Percentiles rank a stretch among this genome's conserved stretches.
phyloP scores from a whole-genome alignment of 2,113 vertebrate genomes.

The Ivindomyrus marchei region DNA sequence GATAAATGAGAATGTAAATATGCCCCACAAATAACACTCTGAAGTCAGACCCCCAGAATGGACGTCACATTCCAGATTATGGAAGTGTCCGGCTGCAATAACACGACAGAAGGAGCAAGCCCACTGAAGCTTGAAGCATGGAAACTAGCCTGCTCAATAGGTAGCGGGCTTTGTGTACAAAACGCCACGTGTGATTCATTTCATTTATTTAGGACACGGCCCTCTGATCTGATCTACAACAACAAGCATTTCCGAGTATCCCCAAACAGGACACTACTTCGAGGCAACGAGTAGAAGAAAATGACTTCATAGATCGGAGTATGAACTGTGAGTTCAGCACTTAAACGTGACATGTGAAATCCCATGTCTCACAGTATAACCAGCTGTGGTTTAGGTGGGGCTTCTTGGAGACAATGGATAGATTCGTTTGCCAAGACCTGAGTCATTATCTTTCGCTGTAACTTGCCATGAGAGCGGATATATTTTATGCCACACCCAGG shows the following conservation, averaged over 20 bases:
- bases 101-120: neutral
- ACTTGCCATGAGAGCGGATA: conserved; percentile 37
- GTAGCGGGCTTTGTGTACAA: neutral
- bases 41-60: neutral
- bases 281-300: neutral
- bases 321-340: neutral
- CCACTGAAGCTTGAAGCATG: neutral
- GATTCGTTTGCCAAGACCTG: conserved; percentile 53
- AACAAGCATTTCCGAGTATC: neutral
- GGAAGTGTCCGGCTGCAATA: neutral
- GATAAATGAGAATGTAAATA: neutral
- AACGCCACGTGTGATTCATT: neutral
- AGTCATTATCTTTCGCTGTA: conserved; percentile 51
- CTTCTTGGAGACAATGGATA: conserved; percentile 39
- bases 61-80: neutral
- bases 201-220: neutral
- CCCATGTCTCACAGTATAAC: conserved; percentile 26
- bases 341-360: conserved; percentile 7
- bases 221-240: neutral
- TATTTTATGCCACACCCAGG: conserved; percentile 16
- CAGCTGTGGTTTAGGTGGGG: conserved; percentile 55
- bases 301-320: neutral
- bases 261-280: neutral
- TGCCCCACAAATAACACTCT: neutral
- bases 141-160: neutral